Evolutionary conservation across 2,888 invertebrate species (phyloP), one percentile per base, ranked within the genome.

Genomic region (Luperina testacea): DNA sequence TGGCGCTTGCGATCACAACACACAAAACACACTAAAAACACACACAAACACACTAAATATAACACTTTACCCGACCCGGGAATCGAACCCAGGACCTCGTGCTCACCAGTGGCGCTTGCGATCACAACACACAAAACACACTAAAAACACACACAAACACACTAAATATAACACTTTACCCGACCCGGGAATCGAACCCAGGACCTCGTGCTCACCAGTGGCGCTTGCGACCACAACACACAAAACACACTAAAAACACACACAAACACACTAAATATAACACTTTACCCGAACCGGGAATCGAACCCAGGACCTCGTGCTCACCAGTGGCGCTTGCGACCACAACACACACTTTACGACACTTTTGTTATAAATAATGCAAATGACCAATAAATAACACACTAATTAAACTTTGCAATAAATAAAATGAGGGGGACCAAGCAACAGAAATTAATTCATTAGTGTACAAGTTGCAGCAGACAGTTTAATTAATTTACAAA

Each of bases 401-500:
- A 59, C 24, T 67, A 57, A 74, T 78, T 45, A 75, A 81, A 76
- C 17, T 42, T 71, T 63, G 32, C 77, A 57, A 75, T 74, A 74
- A 75, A 61, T 67, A 77, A 77, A 64, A 75, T 63, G 48, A 72
- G 51, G 61, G 32, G 70, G 17, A 57, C 11, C 45, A 42, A 75
- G 61, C 27, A 78, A 70, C 80, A 76, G 72, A 72, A 87, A 83
- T 78, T 72, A 74, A 82, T 83, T 83, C 70, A 87, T 89, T 83
- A 87, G 85, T 76, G 82, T 83, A 89, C 83, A 88, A 91, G 84
- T 91, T 91, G 91, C 88, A 88, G 81, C 77, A 87, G 91, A 92
- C 92, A 92, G 90, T 90, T 94, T 92, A 93, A 93, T 93, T 93
- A 92, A 92, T 91, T 90, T 90, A 88, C 89, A 90, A 90, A 92